phyloP scores from a whole-genome alignment of 1,140 invertebrate genomes.

The Drosophila arawakana region DNA sequence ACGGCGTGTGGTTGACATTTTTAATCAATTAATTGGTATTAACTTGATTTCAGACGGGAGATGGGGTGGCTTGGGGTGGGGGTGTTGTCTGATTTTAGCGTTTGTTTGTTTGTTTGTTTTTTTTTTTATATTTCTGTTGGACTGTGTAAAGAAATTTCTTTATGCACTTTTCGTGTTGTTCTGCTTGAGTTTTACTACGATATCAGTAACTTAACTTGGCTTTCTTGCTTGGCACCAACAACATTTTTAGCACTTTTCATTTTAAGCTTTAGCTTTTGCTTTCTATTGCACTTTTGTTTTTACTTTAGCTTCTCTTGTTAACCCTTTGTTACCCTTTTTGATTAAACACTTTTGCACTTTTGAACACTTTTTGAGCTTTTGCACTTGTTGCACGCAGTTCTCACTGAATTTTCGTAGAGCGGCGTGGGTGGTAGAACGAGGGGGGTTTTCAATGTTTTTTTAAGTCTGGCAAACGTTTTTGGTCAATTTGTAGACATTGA shows the following conservation, averaged over 20 bases:
- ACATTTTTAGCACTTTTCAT: conserved; percentile 55
- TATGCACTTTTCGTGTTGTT: neutral
- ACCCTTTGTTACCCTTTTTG: conserved; percentile 4
- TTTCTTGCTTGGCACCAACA: conserved; percentile 43
- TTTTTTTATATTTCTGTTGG: neutral
- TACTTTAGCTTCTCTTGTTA: neutral
- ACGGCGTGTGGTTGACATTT: conserved; percentile 96
- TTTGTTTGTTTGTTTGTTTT: neutral
- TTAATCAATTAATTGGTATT: conserved; percentile 25
- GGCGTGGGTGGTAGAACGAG: too few species aligned
- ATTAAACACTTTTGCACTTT: conserved; percentile 47
- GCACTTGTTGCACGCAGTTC: conserved; percentile 39
- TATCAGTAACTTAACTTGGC: conserved; percentile 51
- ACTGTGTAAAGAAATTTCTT: neutral
- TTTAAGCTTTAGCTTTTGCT: conserved; percentile 19
- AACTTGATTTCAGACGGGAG: neutral
- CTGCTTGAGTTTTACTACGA: conserved; percentile 20
- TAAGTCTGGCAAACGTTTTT: conserved; percentile 72
- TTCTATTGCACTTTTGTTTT: conserved; percentile 22
- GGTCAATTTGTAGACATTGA: conserved; percentile 56
- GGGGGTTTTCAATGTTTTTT: neutral
- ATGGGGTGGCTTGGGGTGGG: neutral
- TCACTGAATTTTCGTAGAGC: neutral
- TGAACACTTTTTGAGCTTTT: conserved; percentile 14
- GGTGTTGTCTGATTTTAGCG: neutral